Evolutionary conservation across 2,797 vertebrate species (phyloP).

Genomic region (Enteromius afrohamiltoni): DNA sequence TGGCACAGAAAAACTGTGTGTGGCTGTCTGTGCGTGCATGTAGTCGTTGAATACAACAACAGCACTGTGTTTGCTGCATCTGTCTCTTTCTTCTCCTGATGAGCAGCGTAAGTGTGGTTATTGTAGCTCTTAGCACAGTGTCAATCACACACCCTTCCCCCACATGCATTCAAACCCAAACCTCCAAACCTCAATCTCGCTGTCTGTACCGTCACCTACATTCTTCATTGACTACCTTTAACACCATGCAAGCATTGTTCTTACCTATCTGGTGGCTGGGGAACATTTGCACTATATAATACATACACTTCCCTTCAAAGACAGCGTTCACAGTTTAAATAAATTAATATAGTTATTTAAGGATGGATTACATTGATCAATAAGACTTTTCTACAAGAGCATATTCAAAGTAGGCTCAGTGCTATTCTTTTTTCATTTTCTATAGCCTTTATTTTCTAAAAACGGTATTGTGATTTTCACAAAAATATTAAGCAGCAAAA

Average conservation of each 20-base stretch:
- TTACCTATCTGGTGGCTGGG: neutral
- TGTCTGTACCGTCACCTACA: neutral
- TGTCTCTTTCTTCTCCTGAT: slow-evolving; percentile 21
- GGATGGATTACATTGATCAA: neutral
- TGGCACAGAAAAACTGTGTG: slow-evolving; percentile 30
- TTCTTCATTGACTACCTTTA: neutral
- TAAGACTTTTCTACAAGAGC: neutral
- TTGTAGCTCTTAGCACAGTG: slow-evolving; percentile 16
- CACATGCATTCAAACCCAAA: neutral
- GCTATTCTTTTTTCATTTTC: neutral
- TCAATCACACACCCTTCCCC: slow-evolving; percentile 3
- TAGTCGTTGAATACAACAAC: slow-evolving; percentile 49
- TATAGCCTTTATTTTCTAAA: too few relatives aligned
- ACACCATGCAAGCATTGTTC: too few relatives aligned
- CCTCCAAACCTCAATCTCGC: neutral
- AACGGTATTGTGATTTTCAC: neutral
- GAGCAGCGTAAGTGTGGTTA: slow-evolving; percentile 29
- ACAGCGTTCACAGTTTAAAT: too few relatives aligned
- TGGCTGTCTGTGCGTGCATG: slow-evolving; percentile 40
- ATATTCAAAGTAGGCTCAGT: neutral
- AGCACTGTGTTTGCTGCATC: slow-evolving; percentile 39
- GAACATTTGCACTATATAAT: neutral
- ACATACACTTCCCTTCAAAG: neutral
- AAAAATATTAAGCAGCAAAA: neutral
- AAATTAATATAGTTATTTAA: neutral